A percentile compares a stretch with the other conserved stretches of the same genome.
Conservation (phyloP, 2,888 invertebrate species). For the Eupithecia vulgata region DNA sequence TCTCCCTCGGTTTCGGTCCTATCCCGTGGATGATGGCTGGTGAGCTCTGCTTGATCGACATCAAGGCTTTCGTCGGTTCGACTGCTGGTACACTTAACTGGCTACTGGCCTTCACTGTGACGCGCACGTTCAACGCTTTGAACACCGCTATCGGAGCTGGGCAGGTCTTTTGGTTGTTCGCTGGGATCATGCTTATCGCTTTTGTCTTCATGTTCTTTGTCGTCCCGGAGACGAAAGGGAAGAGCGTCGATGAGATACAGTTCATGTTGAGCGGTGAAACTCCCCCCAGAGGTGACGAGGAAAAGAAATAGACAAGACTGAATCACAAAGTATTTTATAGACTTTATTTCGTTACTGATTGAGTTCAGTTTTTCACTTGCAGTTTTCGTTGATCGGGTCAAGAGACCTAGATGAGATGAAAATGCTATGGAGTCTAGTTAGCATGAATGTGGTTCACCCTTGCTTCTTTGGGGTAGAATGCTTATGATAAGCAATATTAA, state of each 20-base stretch:
- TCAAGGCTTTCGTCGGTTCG: constrained; percentile 90
- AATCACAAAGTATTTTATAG: constrained; percentile 58
- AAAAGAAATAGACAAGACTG: constrained; percentile 73
- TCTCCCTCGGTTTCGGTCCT: constrained; percentile 93
- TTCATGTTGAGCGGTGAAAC: constrained; percentile 72
- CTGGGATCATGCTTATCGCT: constrained; percentile 86
- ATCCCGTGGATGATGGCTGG: constrained; percentile 94
- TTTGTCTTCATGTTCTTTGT: constrained; percentile 87
- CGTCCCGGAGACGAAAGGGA: constrained; percentile 88
- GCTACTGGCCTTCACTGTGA: constrained; percentile 91
- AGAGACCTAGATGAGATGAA: neutral
- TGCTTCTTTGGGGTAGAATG: constrained; percentile 49
- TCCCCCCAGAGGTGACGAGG: constrained; percentile 56
- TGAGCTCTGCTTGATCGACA: constrained; percentile 91
- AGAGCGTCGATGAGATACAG: constrained; percentile 87
- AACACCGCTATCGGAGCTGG: constrained; percentile 83
- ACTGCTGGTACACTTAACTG: constrained; percentile 93
- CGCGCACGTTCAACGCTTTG: constrained; percentile 87
- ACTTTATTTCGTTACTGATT: constrained; percentile 40
- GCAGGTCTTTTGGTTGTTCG: constrained; percentile 90
- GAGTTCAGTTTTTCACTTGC: constrained; percentile 5
- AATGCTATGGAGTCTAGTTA: constrained; percentile 14
- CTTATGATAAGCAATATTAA: constrained; percentile 57
- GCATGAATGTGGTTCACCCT: constrained; percentile 40
- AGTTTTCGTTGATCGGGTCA: neutral